Base-by-base conservation (phyloP, 2,888 invertebrate genomes). In the Hirtodrosophila trivittata region DNA sequence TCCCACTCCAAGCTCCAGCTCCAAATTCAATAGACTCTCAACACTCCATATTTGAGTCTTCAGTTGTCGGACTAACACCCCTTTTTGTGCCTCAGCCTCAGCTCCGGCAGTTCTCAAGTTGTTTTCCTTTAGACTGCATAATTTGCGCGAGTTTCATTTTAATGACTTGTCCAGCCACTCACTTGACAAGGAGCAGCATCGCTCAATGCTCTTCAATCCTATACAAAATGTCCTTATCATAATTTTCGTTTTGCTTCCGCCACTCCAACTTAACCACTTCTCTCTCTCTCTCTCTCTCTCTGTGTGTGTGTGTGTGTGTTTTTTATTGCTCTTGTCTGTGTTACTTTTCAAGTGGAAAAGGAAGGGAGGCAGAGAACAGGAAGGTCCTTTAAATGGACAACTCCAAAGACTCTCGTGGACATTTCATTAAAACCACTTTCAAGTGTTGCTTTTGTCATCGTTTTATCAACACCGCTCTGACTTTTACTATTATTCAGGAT, bases 371-470 rank as follows among this genome's bases (percentile, higher is more conserved):
- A 3, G 8, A n/a, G n/a, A n/a, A n/a, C n/a, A n/a, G n/a, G n/a
- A n/a, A n/a, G n/a, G 43, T 38, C 35, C 50, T 54, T 55, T 56
- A 67, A 77, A 68, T 72, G 56, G 59, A 39, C 41, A 75, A 72
- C 77, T 83, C 83, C 83, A 83, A 83, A 83, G 80, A 58, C 26
- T 45, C 56, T 58, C 45, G 51, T 60, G 70, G 59, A 59, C 73
- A 66, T 75, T 82, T 80, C 66, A 76, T 80, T 71, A 67, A 65
- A 66, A 66, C 54, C 75, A 60, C 58, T 66, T 56, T 60, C 62
- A 56, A 68, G 49, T 64, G 57, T 28, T 35, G 46, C 37, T 39
- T 43, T 42, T 66, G 65, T 38, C 32, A n/a, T 30, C n/a, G 30
- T 3, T n/a, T 2, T 9, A n/a, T n/a, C 8, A 7, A 5, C 30